Evolutionary conservation across 2,113 vertebrate species (phyloP).

Genomic region (Chascanopsetta lugubris): DNA sequence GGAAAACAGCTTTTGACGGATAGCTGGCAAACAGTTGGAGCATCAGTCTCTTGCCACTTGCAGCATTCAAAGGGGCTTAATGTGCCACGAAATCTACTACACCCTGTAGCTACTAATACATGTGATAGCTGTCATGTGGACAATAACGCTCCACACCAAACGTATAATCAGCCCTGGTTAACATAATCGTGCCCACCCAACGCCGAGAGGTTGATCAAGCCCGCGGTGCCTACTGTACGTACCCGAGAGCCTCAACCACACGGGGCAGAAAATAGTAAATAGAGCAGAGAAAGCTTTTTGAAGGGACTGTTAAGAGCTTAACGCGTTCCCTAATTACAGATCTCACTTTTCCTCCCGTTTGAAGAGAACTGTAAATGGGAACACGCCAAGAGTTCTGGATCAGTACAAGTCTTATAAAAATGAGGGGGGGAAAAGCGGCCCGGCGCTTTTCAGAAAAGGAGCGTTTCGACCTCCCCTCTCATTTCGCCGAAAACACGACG

Average conservation of each 20-base stretch:
- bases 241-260: conserved; percentile 65
- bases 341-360: conserved; percentile 73
- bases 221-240: conserved; percentile 47
- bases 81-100: conserved; percentile 18
- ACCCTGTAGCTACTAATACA: conserved; percentile 45
- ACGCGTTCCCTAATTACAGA: conserved; percentile 84
- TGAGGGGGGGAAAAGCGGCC: conserved; percentile 59
- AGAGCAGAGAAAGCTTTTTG: conserved; percentile 79
- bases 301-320: conserved; percentile 72
- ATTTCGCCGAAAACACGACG: conserved; percentile 73
- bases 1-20: too few relatives aligned
- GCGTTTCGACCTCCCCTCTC: conserved; percentile 71
- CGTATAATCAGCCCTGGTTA: conserved; percentile 57
- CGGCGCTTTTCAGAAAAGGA: conserved; percentile 53
- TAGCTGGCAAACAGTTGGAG: too few relatives aligned
- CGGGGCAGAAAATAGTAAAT: conserved; percentile 76
- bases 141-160: conserved; percentile 37
- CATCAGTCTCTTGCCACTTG: conserved; percentile 8
- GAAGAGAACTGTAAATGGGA: conserved; percentile 80
- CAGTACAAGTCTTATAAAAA: conserved; percentile 70
- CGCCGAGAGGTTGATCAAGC: conserved; percentile 54
- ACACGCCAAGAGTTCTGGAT: conserved; percentile 70
- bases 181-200: conserved; percentile 70
- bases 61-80: conserved; percentile 4
- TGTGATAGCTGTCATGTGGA: conserved; percentile 58